Conservation (phyloP, 2,888 invertebrate species). For the Drosophila anomelani region DNA sequence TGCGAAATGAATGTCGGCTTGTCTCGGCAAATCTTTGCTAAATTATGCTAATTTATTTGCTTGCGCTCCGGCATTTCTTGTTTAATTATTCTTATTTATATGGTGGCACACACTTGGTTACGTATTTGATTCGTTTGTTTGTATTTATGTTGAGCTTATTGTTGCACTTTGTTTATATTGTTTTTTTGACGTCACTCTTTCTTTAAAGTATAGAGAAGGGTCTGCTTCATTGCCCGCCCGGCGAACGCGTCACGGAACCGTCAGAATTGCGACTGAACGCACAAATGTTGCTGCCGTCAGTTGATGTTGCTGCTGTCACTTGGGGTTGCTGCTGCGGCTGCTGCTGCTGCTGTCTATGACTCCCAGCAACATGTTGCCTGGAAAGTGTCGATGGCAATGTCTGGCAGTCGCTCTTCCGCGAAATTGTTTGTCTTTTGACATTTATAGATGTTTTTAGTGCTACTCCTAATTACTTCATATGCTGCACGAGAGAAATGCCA, state of each 20-base stretch:
- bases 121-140: conserved; percentile 13
- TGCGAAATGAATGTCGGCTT: conserved; percentile 69
- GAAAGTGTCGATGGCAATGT: conserved; percentile 34
- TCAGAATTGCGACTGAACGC: conserved; percentile 61
- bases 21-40: conserved; percentile 13
- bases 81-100: conserved; percentile 4
- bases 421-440: conserved; percentile 63
- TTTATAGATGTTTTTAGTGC: conserved; percentile 67
- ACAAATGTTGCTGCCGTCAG: conserved; percentile 38
- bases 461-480: conserved; percentile 65
- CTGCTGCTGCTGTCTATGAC: conserved; percentile 33
- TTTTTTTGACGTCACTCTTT: conserved; percentile 24
- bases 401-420: conserved; percentile 54
- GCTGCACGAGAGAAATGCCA: conserved; percentile 42
- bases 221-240: conserved; percentile 30
- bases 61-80: neutral
- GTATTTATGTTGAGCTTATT: conserved; percentile 1
- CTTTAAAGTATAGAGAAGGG: conserved; percentile 29
- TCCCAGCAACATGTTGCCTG: conserved; percentile 57
- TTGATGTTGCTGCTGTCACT: conserved; percentile 45
- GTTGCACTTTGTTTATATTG: conserved; percentile 16
- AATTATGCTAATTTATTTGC: conserved; percentile 36
- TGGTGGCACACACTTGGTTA: conserved; percentile 24
- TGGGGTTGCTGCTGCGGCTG: conserved; percentile 38
- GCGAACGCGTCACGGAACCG: conserved; percentile 71